Percentiles rank a stretch among this genome's conserved stretches.
Conservation (phyloP, 2,113 vertebrate genomes). For the Siniperca chuatsi region DNA sequence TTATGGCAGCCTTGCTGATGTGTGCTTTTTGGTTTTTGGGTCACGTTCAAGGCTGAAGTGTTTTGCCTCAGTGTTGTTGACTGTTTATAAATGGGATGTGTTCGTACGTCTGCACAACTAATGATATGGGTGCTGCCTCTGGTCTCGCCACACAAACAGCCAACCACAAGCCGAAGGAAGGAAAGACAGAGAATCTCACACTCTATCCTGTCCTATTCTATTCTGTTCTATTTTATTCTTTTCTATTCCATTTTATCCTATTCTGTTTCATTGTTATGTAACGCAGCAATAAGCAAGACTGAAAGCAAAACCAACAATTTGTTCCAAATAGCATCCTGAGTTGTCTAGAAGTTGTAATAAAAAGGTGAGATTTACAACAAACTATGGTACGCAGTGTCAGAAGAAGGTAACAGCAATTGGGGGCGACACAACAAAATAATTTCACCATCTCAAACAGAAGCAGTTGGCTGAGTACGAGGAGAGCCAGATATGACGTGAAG, state of each 20-base stretch:
- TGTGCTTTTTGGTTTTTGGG: slow-evolving; percentile 69
- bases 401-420: background rate
- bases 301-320: background rate
- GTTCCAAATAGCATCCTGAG: background rate
- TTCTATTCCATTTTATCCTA: too few relatives aligned
- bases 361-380: background rate
- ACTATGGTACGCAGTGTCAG: background rate
- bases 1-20: slow-evolving; percentile 47
- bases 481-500: background rate
- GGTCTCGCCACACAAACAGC: slow-evolving; percentile 58
- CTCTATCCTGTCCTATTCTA: background rate
- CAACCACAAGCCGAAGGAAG: slow-evolving; percentile 38
- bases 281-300: background rate
- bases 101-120: slow-evolving; percentile 59
- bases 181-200: background rate
- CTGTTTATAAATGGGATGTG: slow-evolving; percentile 66
- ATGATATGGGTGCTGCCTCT: slow-evolving; percentile 64
- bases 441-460: too few relatives aligned
- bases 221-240: background rate
- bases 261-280: background rate
- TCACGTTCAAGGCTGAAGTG: slow-evolving; percentile 72
- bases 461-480: too few relatives aligned
- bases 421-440: background rate
- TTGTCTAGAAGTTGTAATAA: background rate
- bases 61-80: slow-evolving; percentile 59